Evolutionary conservation across 2,113 vertebrate genomes (phyloP).

Genomic region (Oceanodroma tethys): DNA sequence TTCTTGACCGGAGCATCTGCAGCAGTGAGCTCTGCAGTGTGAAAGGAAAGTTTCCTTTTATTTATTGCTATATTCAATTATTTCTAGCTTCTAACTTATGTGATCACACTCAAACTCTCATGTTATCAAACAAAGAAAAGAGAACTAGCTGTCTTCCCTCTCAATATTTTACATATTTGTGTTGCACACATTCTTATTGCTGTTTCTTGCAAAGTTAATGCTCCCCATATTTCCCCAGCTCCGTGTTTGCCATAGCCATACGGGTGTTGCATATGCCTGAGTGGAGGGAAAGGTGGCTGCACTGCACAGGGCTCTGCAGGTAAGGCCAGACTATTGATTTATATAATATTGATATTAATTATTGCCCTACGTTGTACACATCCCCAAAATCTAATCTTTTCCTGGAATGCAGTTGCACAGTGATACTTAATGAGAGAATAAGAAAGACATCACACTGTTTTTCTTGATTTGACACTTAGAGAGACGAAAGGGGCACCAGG

Average conservation of each 20-base stretch:
- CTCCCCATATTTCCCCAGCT: background rate
- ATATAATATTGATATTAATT: background rate
- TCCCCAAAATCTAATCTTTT: too few species aligned
- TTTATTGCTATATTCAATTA: background rate
- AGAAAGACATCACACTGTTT: background rate
- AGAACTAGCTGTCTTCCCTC: background rate
- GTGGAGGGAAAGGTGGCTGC: background rate
- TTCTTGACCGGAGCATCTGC: background rate
- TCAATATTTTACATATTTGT: accelerated
- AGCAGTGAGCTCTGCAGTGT: background rate
- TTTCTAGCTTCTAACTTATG: background rate
- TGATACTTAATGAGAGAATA: background rate
- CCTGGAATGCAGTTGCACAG: background rate
- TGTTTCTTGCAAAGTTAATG: accelerated
- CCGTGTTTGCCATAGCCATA: accelerated
- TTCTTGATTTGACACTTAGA: background rate
- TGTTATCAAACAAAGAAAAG: background rate
- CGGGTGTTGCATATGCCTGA: background rate
- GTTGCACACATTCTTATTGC: background rate
- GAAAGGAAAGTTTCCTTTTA: background rate
- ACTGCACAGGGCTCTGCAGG: background rate
- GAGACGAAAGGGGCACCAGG: too few species aligned
- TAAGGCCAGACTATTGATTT: background rate
- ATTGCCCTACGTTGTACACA: accelerated
- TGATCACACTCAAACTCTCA: background rate